Evolutionary conservation across 2,888 invertebrate species (phyloP), one percentile per base, ranked within the genome.

Genomic region (Acholoe squamosa): DNA sequence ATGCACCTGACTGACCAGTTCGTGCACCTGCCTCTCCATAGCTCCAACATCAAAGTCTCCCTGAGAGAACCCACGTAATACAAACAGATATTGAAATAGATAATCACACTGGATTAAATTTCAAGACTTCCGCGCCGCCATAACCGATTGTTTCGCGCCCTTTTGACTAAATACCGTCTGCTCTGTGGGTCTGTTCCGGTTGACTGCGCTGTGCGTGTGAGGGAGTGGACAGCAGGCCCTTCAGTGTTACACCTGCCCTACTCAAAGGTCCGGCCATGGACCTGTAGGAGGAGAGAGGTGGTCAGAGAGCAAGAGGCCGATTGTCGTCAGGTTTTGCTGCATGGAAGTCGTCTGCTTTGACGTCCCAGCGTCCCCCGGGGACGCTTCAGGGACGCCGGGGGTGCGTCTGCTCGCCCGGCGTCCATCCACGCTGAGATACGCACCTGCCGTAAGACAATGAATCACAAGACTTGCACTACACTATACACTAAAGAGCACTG

Each of bases 101-200:
- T 61, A 61, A 61, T 61, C 61, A 61, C 61, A 61, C 61, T 19
- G 61, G 61, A 19, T 61, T 61, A 61, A 61, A 61, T 61, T 61
- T 61, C 61, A 61, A 61, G 22, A 61, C 61, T 61, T 61, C 61
- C 61, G 61, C 61, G n/a, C n/a, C 61, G 61, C 61, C 14, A 61
- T 61, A 3, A n/a, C 14, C n/a, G 61, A 61, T 61, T 61, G 61
- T 61, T 61, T 61, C 61, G 61, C 61, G 61, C 61, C 61, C n/a
- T 61, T 61, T 61, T 61, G 22, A 61, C 22, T 61, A n/a, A 61
- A 61, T 61, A n/a, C 61, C 61, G 61, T 61, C 61, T 61, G 61
- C 61, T 61, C 7, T 0, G 19, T n/a, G 61, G 22, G 61, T 7
- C 14, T n/a, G 61, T n/a, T 61, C 61, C 22, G 61, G 61, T 61